Base-by-base conservation (phyloP, 2,113 vertebrate genomes). In the Phalacrocorax pelagicus region DNA sequence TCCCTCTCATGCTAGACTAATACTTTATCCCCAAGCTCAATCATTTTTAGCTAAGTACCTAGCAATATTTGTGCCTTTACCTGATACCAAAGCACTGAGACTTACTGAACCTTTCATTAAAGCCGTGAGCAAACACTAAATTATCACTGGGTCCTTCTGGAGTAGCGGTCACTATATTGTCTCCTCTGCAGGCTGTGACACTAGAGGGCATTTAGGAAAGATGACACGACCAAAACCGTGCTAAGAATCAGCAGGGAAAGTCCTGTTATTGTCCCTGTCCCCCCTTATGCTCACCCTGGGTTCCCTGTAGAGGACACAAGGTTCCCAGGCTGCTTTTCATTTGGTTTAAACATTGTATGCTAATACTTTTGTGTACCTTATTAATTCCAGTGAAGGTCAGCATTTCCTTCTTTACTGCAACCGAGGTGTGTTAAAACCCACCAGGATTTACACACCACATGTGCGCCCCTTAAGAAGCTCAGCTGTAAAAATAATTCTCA, bases 401-500 rank as follows among this genome's bases (percentile, higher is more conserved):
- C 32, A 22, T 59, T 88, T 85, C 40, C 49, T 46, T 62, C 49
- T 62, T 74, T 26, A 73, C 63, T 61, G 77, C 49, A 62, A n/a
- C 40, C 27, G 81, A 91, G 84, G 54, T 80, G 87, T 13, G 51
- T 72, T 94, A 86, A 95, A 94, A 55, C 62, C 16, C 78, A 58
- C 22, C 69, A 90, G 70, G 78, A 62, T 82, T 95, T 91, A 83
- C 79, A 62, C 54, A 42, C n/a, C 69, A 30, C 73, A 63, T 81
- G 26, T 46, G 78, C 62, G 67, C 29, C 51, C 52, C 70, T 81
- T 66, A 72, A 89, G 89, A 80, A 91, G 66, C 66, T 94, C 96
- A 95, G 94, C 95, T 96, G 92, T 96, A 95, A 97, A 93, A 97
- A 96, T 96, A 97, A 62, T 91, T 94, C 91, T 59, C 81, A 80